phyloP scores from a whole-genome alignment of 2,113 vertebrate species.

The Pterocles gutturalis region DNA sequence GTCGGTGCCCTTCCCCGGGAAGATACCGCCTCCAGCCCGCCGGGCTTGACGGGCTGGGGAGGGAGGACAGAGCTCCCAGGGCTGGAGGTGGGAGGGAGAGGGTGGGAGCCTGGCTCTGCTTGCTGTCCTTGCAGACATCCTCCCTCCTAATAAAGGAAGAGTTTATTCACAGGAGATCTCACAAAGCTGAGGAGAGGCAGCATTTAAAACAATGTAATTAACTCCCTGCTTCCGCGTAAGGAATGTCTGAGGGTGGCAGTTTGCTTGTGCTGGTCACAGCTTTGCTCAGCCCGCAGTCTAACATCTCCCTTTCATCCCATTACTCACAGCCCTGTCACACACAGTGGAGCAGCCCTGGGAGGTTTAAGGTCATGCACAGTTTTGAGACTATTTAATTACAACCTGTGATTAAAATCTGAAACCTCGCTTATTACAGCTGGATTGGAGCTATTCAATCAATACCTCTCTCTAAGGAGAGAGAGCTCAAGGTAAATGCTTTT shows the following conservation, averaged over 20 bases:
- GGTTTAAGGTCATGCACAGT: not conserved
- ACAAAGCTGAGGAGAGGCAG: not conserved
- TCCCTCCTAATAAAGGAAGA: not conserved
- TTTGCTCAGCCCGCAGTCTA: not conserved
- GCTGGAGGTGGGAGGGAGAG: not conserved
- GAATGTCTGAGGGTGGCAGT: not conserved
- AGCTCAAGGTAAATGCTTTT: not conserved
- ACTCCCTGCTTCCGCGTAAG: not conserved
- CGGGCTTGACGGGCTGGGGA: rapidly evolving
- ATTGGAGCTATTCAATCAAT: not conserved
- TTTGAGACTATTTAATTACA: not conserved
- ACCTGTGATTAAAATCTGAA: not conserved
- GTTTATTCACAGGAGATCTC: not conserved
- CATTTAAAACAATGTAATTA: not conserved
- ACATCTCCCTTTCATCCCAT: rapidly evolving
- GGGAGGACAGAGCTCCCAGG: not conserved
- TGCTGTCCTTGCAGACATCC: not conserved
- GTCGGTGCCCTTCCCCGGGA: rapidly evolving
- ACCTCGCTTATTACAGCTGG: not conserved
- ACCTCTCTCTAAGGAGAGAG: not conserved
- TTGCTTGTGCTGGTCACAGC: not conserved
- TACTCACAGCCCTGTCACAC: not conserved
- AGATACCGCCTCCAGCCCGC: rapidly evolving
- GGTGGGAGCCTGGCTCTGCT: rapidly evolving
- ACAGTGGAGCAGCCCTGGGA: rapidly evolving